Conservation (phyloP, 1,140 invertebrate genomes). For the Drosophila lacertosa region DNA sequence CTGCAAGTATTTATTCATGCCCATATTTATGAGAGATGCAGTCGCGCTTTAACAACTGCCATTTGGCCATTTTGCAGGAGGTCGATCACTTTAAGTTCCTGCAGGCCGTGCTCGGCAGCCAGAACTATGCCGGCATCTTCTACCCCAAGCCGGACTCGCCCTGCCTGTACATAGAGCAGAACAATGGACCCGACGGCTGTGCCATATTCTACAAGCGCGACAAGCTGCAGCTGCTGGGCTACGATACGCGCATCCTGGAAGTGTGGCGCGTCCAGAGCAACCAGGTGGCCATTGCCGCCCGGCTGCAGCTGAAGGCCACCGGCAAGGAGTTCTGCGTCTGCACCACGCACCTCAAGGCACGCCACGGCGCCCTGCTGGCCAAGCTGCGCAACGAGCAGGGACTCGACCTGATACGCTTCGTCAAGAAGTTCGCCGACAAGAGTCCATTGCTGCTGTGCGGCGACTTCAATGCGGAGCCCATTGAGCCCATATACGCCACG, state of each 20-base stretch:
- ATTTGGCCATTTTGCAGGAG: slow-evolving; percentile 85
- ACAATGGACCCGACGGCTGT: slow-evolving; percentile 92
- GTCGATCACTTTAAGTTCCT: slow-evolving; percentile 91
- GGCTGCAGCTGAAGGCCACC: slow-evolving; percentile 85
- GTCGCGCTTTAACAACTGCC: slow-evolving; percentile 56
- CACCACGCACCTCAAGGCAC: slow-evolving; percentile 92
- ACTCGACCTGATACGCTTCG: slow-evolving; percentile 88
- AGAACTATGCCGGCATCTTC: slow-evolving; percentile 90
- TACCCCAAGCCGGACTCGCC: slow-evolving; percentile 92
- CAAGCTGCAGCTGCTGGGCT: slow-evolving; percentile 87
- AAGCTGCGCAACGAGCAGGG: slow-evolving; percentile 91
- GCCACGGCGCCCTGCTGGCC: slow-evolving; percentile 87
- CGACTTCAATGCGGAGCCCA: slow-evolving; percentile 92
- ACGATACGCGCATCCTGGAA: slow-evolving; percentile 87
- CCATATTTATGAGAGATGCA: not conserved
- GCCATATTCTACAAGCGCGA: slow-evolving; percentile 89
- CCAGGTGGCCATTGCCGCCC: slow-evolving; percentile 89
- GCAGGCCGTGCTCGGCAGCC: slow-evolving; percentile 86
- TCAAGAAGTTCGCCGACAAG: slow-evolving; percentile 85
- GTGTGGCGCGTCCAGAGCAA: slow-evolving; percentile 89
- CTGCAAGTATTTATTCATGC: slow-evolving; percentile 86
- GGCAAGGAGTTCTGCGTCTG: slow-evolving; percentile 88
- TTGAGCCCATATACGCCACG: slow-evolving; percentile 89
- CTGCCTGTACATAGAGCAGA: slow-evolving; percentile 89
- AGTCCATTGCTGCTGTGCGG: slow-evolving; percentile 89